Base-by-base conservation (phyloP, 2,888 invertebrate genomes). In the Ophion ventricosus region DNA sequence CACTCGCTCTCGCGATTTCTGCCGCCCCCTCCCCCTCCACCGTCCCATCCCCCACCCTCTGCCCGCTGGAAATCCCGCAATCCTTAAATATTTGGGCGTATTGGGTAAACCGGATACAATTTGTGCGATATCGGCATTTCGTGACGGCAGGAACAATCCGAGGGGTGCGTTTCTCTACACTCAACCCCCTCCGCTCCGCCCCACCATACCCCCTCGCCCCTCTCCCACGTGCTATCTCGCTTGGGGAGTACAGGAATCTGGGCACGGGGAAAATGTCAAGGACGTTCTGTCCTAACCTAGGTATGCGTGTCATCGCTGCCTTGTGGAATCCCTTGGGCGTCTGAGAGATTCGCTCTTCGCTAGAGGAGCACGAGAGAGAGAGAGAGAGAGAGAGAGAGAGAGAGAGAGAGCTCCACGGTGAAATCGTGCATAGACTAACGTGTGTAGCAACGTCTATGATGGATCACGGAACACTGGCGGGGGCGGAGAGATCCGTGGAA, bases 321-420 rank as follows among this genome's bases (percentile, higher is more conserved):
- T 59, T 54, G 85, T n/a, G 87, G 49, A 49, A 88, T 88, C 87
- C 83, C 86, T 87, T 84, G 88, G 86, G 87, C 85, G 83, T 85
- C 84, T 82, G 83, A 75, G 83, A 75, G 78, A 85, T 86, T 86
- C 81, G 84, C 86, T 86, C 84, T 86, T 86, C 63, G 77, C 29
- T 61, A 56, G 56, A 75, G 56, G 56, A 75, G 82, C 23, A 80
- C 26, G 70, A 76, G 76, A n/a, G n/a, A n/a, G n/a, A n/a, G n/a
- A n/a, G n/a, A n/a, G n/a, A n/a, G n/a, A n/a, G n/a, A n/a, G n/a
- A n/a, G n/a, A n/a, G n/a, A n/a, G n/a, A n/a, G n/a, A n/a, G n/a
- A n/a, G n/a, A n/a, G n/a, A n/a, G n/a, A n/a, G n/a, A n/a, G n/a
- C n/a, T n/a, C 56, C 75, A 74, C 17, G 20, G 40, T 29, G 49